Base-by-base conservation (phyloP, 2,888 invertebrate species). In the Latheticus oryzae region DNA sequence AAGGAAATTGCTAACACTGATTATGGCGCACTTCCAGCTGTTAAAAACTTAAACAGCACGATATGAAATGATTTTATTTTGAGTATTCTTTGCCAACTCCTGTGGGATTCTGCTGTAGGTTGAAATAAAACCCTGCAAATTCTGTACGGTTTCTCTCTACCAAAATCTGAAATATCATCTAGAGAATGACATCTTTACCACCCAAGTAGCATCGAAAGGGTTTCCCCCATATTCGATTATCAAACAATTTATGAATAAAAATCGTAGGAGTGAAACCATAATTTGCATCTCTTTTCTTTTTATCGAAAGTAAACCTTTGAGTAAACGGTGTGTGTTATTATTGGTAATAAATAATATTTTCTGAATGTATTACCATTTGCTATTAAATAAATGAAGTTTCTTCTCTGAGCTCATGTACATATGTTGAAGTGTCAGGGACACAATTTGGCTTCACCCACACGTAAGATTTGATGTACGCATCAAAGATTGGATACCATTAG, bases 351-450 rank as follows among this genome's bases (percentile, higher is more conserved):
- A 52, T 52, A 42, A 52, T 33, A 9, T 21, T 30, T 28, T 17
- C 26, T 50, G 50, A 50, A 50, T 50, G 50, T 50, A 50, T 50
- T 50, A 50, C 50, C 50, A 50, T 50, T 50, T 50, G 28, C 38
- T 28, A 47, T 32, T 30, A 32, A 50, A 50, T 38, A 37, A 37
- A 26, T 48, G 38, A 13, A 50, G 38, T 38, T 50, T 50, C 38
- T 50, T 50, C 21, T 19, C 9, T n/a, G n/a, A n/a, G n/a, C n/a
- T n/a, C 19, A 47, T 32, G 47, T 30, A 32, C 47, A 32, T 47
- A 47, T 38, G 17, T 19, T 26, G 24, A 48, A 48, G 48, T 48
- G 48, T 48, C 48, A 48, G 15, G 48, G 50, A 37, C 50, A 23
- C 28, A 7, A 35, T 48, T 35, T 48, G 35, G 35, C 37, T 47